phyloP scores from a whole-genome alignment of 2,888 invertebrate genomes.

The Nudaria mundana region DNA sequence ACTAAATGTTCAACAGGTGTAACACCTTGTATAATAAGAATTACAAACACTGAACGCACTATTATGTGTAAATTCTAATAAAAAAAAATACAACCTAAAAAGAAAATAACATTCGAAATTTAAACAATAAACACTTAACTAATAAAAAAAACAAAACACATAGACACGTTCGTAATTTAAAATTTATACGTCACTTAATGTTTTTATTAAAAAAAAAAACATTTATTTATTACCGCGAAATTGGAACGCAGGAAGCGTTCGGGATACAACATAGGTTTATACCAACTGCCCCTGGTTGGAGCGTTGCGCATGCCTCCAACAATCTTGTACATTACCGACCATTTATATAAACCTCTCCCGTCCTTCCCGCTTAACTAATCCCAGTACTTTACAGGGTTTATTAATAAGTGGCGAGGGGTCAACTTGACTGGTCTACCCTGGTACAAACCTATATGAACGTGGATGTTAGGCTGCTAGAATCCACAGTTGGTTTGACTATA shows the following conservation, averaged over 20 bases:
- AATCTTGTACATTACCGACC: conserved; percentile 46
- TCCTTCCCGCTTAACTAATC: conserved; percentile 20
- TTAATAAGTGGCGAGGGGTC: conserved; percentile 27
- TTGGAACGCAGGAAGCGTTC: conserved; percentile 40
- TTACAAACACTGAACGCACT: conserved; percentile 1
- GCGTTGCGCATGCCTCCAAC: conserved; percentile 59
- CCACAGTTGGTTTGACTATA: conserved; percentile 70
- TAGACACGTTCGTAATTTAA: conserved; percentile 4
- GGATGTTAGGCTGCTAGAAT: conserved; percentile 43
- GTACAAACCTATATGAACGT: conserved; percentile 33
- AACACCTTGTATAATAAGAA: conserved; percentile 31
- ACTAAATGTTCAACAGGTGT: conserved; percentile 48
- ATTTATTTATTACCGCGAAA: conserved; percentile 16
- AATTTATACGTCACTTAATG: too few relatives aligned
- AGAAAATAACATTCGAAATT: conserved; percentile 3
- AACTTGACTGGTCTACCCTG: conserved; percentile 32
- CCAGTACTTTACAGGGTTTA: conserved; percentile 12
- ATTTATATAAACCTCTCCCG: conserved; percentile 37
- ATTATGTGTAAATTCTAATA: conserved; percentile 1
- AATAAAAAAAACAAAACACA: background rate
- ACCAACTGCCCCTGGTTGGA: conserved; percentile 45
- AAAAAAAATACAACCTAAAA: conserved; percentile 3
- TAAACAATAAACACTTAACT: background rate
- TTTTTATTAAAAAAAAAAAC: conserved; percentile 4
- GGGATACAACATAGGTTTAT: conserved; percentile 39